Conservation (phyloP, 2,113 vertebrate species). For the Galeopterus variegatus region DNA sequence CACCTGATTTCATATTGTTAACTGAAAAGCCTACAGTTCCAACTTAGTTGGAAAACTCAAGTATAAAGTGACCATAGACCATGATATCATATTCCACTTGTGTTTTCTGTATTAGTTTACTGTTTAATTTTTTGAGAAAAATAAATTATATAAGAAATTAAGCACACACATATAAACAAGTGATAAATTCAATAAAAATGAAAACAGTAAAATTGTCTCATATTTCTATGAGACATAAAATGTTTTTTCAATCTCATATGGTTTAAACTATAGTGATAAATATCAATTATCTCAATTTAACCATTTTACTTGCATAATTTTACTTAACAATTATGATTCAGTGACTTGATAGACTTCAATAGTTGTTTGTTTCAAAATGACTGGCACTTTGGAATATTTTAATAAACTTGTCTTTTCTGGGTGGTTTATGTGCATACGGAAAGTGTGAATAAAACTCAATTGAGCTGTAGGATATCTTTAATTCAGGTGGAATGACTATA, state of each 20-base stretch:
- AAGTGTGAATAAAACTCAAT: neutral
- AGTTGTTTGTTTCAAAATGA: constrained; percentile 20
- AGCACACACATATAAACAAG: neutral
- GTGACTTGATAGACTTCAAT: neutral
- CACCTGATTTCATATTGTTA: constrained; percentile 3
- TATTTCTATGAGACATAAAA: neutral
- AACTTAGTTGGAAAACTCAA: neutral
- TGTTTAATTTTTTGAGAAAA: neutral
- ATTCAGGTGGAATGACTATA: neutral
- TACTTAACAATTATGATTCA: neutral
- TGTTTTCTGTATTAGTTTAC: neutral
- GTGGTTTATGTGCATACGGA: neutral
- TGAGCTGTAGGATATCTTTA: neutral
- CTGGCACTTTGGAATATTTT: constrained; percentile 1
- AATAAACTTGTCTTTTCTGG: constrained; percentile 24
- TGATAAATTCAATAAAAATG: neutral
- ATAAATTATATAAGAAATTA: neutral
- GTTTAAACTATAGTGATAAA: neutral
- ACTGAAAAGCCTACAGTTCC: neutral
- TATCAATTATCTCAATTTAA: constrained; percentile 4
- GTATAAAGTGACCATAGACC: neutral
- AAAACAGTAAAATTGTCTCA: neutral
- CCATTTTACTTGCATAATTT: neutral
- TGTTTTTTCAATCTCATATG: neutral
- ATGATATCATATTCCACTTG: neutral